Conservation (phyloP, 2,888 invertebrate species). For the Panorpa germanica region DNA sequence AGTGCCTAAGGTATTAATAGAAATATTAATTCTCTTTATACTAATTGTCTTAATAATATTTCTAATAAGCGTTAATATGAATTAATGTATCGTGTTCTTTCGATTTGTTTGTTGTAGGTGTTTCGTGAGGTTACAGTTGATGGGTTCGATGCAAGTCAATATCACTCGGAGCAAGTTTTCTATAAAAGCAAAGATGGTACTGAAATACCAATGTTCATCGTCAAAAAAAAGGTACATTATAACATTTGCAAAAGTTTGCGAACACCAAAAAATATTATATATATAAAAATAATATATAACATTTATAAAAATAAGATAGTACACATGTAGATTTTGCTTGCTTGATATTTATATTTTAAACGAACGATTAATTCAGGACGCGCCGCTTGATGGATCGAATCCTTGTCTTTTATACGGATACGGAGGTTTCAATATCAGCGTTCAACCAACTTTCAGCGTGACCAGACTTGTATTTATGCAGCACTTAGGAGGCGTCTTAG, state of each 20-base stretch:
- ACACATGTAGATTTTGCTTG: slow-evolving; percentile 2
- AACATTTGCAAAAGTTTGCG: slow-evolving; percentile 4
- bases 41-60: slow-evolving; percentile 6
- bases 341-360: slow-evolving; percentile 11
- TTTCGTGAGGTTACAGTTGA: slow-evolving; percentile 73
- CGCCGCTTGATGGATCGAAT: slow-evolving; percentile 44
- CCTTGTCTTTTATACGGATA: slow-evolving; percentile 89
- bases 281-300: no score
- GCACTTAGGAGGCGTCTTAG: slow-evolving; percentile 73
- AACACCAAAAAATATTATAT: neutral
- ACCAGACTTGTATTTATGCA: slow-evolving; percentile 76
- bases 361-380: no score
- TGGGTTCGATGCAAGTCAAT: slow-evolving; percentile 58
- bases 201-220: slow-evolving; percentile 90
- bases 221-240: slow-evolving; percentile 47
- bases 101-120: slow-evolving; percentile 31
- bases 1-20: slow-evolving; percentile 34
- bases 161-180: slow-evolving; percentile 78
- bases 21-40: slow-evolving; percentile 2
- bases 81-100: slow-evolving; percentile 5
- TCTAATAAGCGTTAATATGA: slow-evolving; percentile 3
- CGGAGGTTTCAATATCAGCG: slow-evolving; percentile 89
- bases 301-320: neutral
- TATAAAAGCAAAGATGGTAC: slow-evolving; percentile 86
- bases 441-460: slow-evolving; percentile 80